Base-by-base conservation (phyloP, 2,888 invertebrate genomes). In the Drosophila acutilabella region DNA sequence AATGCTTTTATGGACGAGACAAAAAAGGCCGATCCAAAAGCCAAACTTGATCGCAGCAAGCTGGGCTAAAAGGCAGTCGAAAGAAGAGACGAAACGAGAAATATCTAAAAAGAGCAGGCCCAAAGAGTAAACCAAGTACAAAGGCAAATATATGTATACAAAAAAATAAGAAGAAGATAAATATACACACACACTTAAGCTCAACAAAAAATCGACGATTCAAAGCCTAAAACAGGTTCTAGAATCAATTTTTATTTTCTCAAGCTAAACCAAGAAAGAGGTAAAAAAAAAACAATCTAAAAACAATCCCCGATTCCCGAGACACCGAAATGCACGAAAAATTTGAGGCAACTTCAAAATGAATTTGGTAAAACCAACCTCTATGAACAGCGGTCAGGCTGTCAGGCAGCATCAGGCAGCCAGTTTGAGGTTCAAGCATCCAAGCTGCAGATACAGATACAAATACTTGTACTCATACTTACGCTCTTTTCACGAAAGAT, bases 241-340 rank as follows among this genome's bases (percentile, higher is more conserved):
- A 88, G 89, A 88, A 83, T 88, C 87, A 88, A 88, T 87, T 88
- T 82, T 86, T 83, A 71, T 88, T 76, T 82, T 88, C 72, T 85
- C 88, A 85, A 81, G 88, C 81, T 67, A 58, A 64, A 60, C 61
- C 59, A 54, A 81, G 72, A 67, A 47, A 50, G 38, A 57, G 51
- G 60, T 56, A 38, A 41, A 71, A 58, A 58, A 54, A 52, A 61
- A 56, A 57, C 13, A 42, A 47, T 14, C 30, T 26, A 56, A 59
- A 74, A 79, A 69, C 66, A 84, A 81, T 84, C 74, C 68, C 70
- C 69, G 30, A 30, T 30, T 30, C 30, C 30, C 30, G 68, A 70
- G 83, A 14, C 50, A 16, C 60, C 51, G 74, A 82, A 66, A 66
- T 74, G 74, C 84, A 78, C 84, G 64, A 87, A 79, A 83, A 78